Percentiles rank a stretch among this genome's conserved stretches.
These are phyloP conservation scores for Lacerta viridis DNA, from an alignment of 2,797 vertebrate genomes.

Conservation along the genomic window DNA sequence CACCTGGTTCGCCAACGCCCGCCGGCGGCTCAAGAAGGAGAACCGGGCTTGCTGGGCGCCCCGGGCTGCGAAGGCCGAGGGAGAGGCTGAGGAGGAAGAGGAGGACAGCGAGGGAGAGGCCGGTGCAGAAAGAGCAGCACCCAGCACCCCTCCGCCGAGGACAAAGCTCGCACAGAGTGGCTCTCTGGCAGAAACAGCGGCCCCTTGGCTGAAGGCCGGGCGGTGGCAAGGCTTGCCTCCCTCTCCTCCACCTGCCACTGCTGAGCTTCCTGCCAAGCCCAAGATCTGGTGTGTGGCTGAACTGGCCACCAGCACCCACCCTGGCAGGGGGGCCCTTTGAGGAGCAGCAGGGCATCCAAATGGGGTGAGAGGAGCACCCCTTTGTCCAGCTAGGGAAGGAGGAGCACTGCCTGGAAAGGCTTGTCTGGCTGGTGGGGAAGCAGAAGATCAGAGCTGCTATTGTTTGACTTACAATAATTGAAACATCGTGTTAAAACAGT, in stretches of 20 bases:
- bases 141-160: background rate
- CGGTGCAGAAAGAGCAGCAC: no score
- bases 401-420: no score
- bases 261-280: conserved; percentile 33
- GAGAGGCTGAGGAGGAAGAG: background rate
- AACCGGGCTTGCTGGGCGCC: background rate
- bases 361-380: no score
- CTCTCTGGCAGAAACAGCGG: background rate
- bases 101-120: background rate
- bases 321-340: background rate
- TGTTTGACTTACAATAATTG: no score
- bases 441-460: no score
- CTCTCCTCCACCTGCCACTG: background rate
- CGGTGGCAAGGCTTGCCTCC: fast-evolving
- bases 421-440: background rate
- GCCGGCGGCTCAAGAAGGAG: conserved; percentile 44
- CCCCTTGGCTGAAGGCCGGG: fast-evolving
- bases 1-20: conserved; percentile 50
- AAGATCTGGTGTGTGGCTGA: conserved; percentile 66
- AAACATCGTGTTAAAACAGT: no score
- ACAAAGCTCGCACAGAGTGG: fast-evolving
- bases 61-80: background rate
- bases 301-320: background rate
- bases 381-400: background rate
- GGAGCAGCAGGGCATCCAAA: no score